These are phyloP conservation scores for Laticauda colubrina DNA, from an alignment of 2,113 vertebrate species.

Conservation along the genomic window DNA sequence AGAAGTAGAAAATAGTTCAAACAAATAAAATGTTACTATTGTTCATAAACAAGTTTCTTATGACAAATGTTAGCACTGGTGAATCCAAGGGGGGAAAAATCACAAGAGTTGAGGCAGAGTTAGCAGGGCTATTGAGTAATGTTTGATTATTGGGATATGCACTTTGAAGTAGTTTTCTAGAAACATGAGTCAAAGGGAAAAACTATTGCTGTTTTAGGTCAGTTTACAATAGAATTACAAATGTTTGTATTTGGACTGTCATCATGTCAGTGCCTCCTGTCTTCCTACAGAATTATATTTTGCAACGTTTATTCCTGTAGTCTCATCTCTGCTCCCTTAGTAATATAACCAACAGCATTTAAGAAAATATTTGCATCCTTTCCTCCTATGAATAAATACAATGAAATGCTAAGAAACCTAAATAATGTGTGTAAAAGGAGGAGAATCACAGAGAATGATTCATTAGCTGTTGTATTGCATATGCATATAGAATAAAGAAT, in stretches of 20 bases:
- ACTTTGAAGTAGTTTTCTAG: conserved; percentile 50
- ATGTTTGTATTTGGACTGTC: conserved; percentile 45
- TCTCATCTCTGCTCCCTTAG: neutral
- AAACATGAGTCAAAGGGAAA: conserved; percentile 61
- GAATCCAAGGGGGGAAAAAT: conserved; percentile 3
- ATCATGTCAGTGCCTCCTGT: neutral
- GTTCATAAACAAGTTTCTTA: conserved; percentile 11
- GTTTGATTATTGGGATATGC: conserved; percentile 46
- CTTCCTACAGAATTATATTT: neutral
- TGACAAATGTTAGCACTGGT: conserved; percentile 40
- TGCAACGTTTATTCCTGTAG: neutral
- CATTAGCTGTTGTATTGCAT: neutral
- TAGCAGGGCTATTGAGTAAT: conserved; percentile 41
- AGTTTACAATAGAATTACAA: conserved; percentile 59
- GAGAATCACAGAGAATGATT: neutral
- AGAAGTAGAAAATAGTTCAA: conserved; percentile 6
- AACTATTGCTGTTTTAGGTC: conserved; percentile 51
- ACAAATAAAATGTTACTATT: conserved; percentile 23
- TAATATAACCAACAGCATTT: neutral
- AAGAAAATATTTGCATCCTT: neutral
- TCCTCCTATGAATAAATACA: neutral
- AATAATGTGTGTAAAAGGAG: neutral
- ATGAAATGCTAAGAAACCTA: neutral
- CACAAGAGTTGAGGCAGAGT: neutral
- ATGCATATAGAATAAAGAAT: neutral